Percentiles rank a stretch among this genome's conserved stretches.
phyloP scores from a whole-genome alignment of 2,113 vertebrate species.

The Oophaga pumilio region DNA sequence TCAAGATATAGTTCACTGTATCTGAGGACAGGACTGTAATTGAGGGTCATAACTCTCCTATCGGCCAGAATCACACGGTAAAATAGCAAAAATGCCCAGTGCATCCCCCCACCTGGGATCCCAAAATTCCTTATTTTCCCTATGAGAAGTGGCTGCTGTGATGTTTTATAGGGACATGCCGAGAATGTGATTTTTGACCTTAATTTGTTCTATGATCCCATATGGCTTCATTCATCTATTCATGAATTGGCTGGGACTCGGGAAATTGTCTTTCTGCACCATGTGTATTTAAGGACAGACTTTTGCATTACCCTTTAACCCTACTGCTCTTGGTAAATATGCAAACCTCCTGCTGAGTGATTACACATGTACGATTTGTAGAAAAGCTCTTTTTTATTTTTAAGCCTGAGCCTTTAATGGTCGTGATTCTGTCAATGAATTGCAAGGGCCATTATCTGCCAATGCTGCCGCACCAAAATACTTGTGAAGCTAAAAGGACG shows the following conservation, averaged over 20 bases:
- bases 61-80: not conserved
- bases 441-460: not conserved
- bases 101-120: not conserved
- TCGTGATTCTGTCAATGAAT: not conserved
- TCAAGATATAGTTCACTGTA: not conserved
- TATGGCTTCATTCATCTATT: not conserved
- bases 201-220: not conserved
- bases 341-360: not conserved
- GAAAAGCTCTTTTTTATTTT: not conserved
- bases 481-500: not conserved
- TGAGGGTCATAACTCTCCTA: not conserved
- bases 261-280: not conserved
- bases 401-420: not conserved
- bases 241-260: not conserved
- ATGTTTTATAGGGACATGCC: not conserved
- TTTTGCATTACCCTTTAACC: not conserved
- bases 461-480: not conserved
- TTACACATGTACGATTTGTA: not conserved
- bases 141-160: not conserved
- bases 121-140: not conserved
- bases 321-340: not conserved
- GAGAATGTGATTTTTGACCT: not conserved
- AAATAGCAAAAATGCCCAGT: not conserved
- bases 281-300: not conserved
- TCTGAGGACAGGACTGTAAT: not conserved